Base-by-base conservation (phyloP, 92 coral and sea anemone genomes). In the Muricea muricata region DNA sequence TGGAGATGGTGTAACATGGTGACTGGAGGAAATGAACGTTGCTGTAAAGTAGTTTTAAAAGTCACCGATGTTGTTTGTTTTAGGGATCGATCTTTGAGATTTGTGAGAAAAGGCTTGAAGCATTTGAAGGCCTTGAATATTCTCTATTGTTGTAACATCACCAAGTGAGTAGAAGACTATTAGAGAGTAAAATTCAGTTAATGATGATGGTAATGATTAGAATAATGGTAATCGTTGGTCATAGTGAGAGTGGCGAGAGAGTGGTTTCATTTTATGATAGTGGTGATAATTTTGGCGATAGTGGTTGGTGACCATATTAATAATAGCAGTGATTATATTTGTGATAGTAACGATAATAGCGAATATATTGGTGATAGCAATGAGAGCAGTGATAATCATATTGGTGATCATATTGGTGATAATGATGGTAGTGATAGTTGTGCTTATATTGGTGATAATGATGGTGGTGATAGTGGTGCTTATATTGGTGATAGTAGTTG, bases 21-120 rank as follows among this genome's bases (percentile, higher is more conserved):
- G n/a, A n/a, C n/a, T n/a, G n/a, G n/a, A n/a, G n/a, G n/a, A n/a
- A n/a, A n/a, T n/a, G n/a, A n/a, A n/a, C n/a, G n/a, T n/a, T n/a
- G n/a, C 9, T 37, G 9, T 7, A 52, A 8, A 20, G 40, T 40
- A 41, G 20, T 23, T 17, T 5, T 21, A 32, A 12, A 56, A 31
- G 4, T 13, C 41, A 3, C 75, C 25, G 37, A 20, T 55, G 15
- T 68, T 56, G 3, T 88, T 33, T 28, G 13, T 31, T 85, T 54
- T 75, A 94, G 98, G 32, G 98, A 94, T 85, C 93, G 93, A 72
- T 94, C 98, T 0, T 71, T 95, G 66, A 89, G 98, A 6, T 95
- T 91, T 71, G 87, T 93, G 73, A 95, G 98, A 63, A 95, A 95
- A 82, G 98, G 98, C 3, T 93, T 97, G 84, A 89, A 90, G 92